Evolutionary conservation across 2,113 vertebrate genomes (phyloP).

Genomic region (Aplodontia rufa): DNA sequence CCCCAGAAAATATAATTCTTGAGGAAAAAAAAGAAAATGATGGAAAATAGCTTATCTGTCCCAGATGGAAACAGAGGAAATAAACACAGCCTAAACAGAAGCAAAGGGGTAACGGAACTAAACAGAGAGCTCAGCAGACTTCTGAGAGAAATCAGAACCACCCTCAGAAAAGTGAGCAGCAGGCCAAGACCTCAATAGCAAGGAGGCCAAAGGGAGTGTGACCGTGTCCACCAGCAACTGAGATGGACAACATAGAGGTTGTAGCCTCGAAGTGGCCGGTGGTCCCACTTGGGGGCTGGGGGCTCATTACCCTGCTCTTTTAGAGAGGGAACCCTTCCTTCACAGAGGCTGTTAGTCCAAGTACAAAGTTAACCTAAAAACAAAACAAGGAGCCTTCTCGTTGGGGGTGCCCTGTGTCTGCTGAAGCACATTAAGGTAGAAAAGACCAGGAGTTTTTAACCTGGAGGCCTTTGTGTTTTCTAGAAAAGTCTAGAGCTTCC

Average conservation of each 20-base stretch:
- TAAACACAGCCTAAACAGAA: background rate
- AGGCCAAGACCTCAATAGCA: background rate
- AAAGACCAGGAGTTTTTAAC: background rate
- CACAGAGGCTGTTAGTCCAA: background rate
- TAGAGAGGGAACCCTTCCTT: background rate
- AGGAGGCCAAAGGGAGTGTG: background rate
- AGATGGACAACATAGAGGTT: no score
- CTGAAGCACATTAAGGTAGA: background rate
- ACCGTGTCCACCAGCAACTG: background rate
- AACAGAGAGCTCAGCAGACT: background rate
- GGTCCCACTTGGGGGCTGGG: background rate
- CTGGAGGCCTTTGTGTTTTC: background rate
- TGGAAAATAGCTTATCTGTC: background rate
- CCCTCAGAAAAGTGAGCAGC: background rate
- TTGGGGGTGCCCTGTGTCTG: background rate
- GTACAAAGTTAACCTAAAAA: background rate
- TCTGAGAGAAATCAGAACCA: background rate
- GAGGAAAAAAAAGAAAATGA: background rate
- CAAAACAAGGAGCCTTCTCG: background rate
- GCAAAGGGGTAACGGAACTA: background rate
- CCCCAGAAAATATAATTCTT: background rate
- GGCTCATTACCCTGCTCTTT: background rate
- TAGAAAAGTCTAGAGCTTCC: background rate
- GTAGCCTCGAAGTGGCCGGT: background rate
- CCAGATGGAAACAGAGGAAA: background rate